Percentiles rank a stretch among this genome's conserved stretches.
phyloP scores from a whole-genome alignment of 2,888 invertebrate genomes.

The Halocaridina rubra region DNA sequence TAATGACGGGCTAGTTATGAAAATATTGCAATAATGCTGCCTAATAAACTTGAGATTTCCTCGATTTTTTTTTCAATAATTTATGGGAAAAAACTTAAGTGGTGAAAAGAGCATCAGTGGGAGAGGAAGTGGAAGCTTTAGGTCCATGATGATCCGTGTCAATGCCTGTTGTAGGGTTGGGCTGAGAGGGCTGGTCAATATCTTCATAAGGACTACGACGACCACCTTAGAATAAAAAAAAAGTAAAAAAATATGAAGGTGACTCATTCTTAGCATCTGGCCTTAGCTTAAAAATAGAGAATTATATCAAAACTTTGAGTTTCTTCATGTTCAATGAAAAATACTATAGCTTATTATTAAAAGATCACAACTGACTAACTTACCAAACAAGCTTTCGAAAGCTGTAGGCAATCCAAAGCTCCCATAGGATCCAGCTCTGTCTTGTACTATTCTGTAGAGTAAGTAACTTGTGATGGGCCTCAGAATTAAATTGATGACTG shows the following conservation, averaged over 20 bases:
- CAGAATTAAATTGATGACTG: slow-evolving; percentile 53
- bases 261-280: background rate
- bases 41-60: too few species aligned
- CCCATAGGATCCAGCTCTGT: slow-evolving; percentile 60
- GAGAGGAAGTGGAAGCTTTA: background rate
- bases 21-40: too few species aligned
- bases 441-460: slow-evolving; percentile 50
- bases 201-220: slow-evolving; percentile 59
- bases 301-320: background rate
- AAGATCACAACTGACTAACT: background rate
- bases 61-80: too few species aligned
- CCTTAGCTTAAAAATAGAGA: background rate
- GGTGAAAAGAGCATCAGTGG: slow-evolving; percentile 21
- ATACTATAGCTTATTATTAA: background rate
- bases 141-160: background rate
- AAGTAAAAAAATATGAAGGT: background rate
- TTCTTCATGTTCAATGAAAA: background rate
- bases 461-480: slow-evolving; percentile 52
- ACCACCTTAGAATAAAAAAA: background rate
- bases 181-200: slow-evolving; percentile 48
- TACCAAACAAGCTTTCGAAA: slow-evolving; percentile 58
- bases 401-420: slow-evolving; percentile 56
- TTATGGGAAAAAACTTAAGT: background rate
- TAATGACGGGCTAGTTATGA: too few species aligned
- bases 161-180: slow-evolving; percentile 1